A percentile compares a stretch with the other conserved stretches of the same genome.
Evolutionary conservation across 2,113 vertebrate species (phyloP).

Genomic region (Hippolais icterina): DNA sequence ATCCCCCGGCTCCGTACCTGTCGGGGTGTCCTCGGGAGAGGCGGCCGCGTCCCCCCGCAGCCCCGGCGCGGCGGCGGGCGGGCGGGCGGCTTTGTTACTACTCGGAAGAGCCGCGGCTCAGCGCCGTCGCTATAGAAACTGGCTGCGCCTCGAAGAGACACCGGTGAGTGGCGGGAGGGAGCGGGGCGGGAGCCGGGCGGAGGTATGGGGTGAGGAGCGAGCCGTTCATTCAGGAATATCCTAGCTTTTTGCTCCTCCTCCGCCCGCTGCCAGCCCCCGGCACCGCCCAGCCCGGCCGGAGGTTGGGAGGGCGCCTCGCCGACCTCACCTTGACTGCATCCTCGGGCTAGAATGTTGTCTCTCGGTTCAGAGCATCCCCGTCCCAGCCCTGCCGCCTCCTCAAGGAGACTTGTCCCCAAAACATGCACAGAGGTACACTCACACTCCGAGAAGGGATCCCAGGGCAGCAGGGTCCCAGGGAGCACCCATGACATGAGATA

Average conservation of each 20-base stretch:
- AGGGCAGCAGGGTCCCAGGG: too few relatives aligned
- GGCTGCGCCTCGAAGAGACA: conserved; percentile 35
- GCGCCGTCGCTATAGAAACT: conserved; percentile 70
- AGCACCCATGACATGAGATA: neutral
- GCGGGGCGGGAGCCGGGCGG: neutral
- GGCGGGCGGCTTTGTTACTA: conserved; percentile 59
- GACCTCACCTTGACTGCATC: neutral
- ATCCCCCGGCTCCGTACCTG: conserved; percentile 15
- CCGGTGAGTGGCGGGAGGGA: conserved; percentile 21
- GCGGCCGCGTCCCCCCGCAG: neutral
- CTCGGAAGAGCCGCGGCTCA: conserved; percentile 33
- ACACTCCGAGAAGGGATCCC: neutral
- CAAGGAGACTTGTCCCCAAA: neutral
- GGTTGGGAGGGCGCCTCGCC: neutral
- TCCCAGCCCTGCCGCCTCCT: neutral
- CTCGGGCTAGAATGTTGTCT: too few relatives aligned
- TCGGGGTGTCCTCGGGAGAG: neutral
- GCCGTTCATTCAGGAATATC: conserved; percentile 51
- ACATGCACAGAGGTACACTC: neutral
- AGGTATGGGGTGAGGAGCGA: neutral
- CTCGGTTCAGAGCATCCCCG: neutral
- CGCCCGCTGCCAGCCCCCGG: neutral
- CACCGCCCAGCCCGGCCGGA: neutral
- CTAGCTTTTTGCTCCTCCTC: neutral
- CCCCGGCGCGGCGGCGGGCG: neutral